These are phyloP conservation scores for Zygogramma bicolorata DNA, from an alignment of 2,888 invertebrate species.

Conservation along the genomic window DNA sequence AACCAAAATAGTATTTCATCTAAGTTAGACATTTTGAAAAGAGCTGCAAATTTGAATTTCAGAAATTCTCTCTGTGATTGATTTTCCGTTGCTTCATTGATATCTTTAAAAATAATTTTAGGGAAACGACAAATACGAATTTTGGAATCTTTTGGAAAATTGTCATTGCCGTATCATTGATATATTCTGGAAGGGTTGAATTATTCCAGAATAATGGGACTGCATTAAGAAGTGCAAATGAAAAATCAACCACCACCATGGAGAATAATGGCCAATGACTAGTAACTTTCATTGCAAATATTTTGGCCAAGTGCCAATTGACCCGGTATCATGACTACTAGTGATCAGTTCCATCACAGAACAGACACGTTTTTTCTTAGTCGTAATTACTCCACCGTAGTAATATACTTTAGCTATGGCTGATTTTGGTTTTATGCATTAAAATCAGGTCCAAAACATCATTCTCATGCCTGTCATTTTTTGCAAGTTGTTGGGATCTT, in stretches of 20 bases:
- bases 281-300: neutral
- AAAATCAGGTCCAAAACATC: neutral
- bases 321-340: neutral
- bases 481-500: neutral
- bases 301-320: neutral
- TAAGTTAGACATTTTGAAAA: neutral
- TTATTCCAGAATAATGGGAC: neutral
- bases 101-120: constrained; percentile 2
- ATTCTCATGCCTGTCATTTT: constrained; percentile 7
- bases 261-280: neutral
- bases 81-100: neutral
- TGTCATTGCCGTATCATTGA: neutral
- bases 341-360: neutral
- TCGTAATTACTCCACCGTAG: neutral
- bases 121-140: neutral
- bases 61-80: neutral
- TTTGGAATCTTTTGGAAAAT: neutral
- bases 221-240: neutral
- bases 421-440: neutral
- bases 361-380: neutral
- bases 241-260: neutral
- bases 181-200: neutral
- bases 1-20: neutral
- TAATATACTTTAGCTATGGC: neutral
- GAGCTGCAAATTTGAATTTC: neutral